These are phyloP conservation scores for Perca schrenkii DNA, from an alignment of 2,113 vertebrate genomes.

Conservation along the genomic window DNA sequence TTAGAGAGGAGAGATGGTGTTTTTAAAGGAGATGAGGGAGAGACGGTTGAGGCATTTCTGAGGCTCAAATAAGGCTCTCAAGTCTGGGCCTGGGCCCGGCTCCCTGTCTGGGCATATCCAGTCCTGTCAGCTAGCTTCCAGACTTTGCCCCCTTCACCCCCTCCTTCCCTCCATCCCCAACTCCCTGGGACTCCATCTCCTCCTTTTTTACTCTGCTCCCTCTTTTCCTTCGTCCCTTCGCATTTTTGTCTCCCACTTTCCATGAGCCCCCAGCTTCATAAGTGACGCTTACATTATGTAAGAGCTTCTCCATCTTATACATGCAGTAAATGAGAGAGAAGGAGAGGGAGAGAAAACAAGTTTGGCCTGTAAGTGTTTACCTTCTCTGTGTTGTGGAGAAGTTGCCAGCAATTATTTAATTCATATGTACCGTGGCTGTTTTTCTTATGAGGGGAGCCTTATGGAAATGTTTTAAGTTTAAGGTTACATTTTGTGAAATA, in stretches of 20 bases:
- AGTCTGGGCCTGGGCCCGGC: conserved; percentile 79
- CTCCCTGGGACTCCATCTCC: conserved; percentile 62
- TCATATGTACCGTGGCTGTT: conserved; percentile 57
- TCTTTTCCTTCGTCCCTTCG: conserved; percentile 22
- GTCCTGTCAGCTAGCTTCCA: conserved; percentile 76
- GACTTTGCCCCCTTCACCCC: conserved; percentile 69
- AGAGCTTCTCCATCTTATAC: conserved; percentile 57
- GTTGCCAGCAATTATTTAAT: conserved; percentile 76
- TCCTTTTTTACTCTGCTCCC: conserved; percentile 34
- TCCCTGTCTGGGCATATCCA: conserved; percentile 83
- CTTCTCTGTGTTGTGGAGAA: conserved; percentile 66
- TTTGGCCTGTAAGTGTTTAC: conserved; percentile 75
- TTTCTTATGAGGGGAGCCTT: conserved; percentile 45
- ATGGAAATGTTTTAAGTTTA: conserved; percentile 56
- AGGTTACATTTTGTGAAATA: conserved; percentile 43
- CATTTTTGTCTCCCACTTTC: conserved; percentile 69
- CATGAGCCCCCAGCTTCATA: conserved; percentile 57
- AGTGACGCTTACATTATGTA: conserved; percentile 64
- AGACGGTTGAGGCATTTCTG: conserved; percentile 69
- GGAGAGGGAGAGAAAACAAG: conserved; percentile 8
- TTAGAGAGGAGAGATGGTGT: conserved; percentile 35
- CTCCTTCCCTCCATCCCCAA: conserved; percentile 41
- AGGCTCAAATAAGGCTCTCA: conserved; percentile 75
- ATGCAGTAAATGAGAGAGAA: conserved; percentile 38
- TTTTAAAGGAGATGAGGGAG: conserved; percentile 53